phyloP scores from a whole-genome alignment of 2,888 invertebrate genomes.

The Sphaerophoria taeniata region DNA sequence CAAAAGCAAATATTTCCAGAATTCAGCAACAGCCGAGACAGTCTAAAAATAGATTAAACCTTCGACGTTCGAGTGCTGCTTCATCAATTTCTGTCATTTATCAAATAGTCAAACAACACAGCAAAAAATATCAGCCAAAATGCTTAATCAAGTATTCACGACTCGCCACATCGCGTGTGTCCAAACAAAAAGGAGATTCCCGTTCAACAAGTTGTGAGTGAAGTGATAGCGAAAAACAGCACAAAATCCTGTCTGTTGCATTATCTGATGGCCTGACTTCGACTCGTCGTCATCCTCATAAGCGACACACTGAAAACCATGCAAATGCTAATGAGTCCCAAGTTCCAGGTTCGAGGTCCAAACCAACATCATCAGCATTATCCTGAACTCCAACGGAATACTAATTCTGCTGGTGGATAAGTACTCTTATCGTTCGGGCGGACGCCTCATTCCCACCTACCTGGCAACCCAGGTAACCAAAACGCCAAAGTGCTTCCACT shows the following conservation, averaged over 20 bases:
- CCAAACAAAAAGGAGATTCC: slow-evolving; percentile 50
- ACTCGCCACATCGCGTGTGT: slow-evolving; percentile 34
- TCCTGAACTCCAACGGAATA: slow-evolving; percentile 51
- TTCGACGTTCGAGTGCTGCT: background rate
- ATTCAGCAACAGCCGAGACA: slow-evolving; percentile 7
- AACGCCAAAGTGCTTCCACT: slow-evolving; percentile 42
- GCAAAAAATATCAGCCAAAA: slow-evolving; percentile 34
- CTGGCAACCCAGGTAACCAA: slow-evolving; percentile 61
- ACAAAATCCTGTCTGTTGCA: slow-evolving; percentile 3
- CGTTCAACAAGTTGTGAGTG: slow-evolving; percentile 60
- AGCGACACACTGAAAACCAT: slow-evolving; percentile 27
- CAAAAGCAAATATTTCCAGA: slow-evolving; percentile 20
- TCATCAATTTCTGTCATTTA: slow-evolving; percentile 37
- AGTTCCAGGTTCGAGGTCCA: slow-evolving; percentile 13
- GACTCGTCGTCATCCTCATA: slow-evolving; percentile 17
- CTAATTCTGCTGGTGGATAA: slow-evolving; percentile 44
- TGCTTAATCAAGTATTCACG: slow-evolving; percentile 57
- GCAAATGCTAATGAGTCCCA: slow-evolving; percentile 65
- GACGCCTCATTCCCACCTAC: slow-evolving; percentile 36
- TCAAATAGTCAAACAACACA: background rate
- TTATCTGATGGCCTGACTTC: background rate
- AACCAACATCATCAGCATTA: slow-evolving; percentile 25
- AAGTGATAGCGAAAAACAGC: slow-evolving; percentile 22
- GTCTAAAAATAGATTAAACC: slow-evolving; percentile 17
- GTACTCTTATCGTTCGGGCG: slow-evolving; percentile 26